Conservation (phyloP, 2,888 invertebrate species). For the Koerneria pararmatus region DNA sequence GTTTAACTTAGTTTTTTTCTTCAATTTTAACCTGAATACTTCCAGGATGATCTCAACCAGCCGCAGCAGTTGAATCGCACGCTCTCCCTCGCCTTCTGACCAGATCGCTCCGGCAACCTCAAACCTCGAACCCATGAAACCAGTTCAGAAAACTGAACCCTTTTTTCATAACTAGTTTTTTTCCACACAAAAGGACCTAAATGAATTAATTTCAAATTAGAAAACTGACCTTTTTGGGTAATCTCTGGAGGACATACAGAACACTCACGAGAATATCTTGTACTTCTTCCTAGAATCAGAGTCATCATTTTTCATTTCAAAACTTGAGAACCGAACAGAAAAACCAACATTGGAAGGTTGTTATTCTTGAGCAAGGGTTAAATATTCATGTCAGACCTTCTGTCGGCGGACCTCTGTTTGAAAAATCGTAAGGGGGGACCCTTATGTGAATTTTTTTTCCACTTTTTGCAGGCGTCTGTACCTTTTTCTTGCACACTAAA, state of each 20-base stretch:
- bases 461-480: too few species aligned
- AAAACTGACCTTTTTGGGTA: conserved; percentile 69
- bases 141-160: neutral
- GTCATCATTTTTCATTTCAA: too few species aligned
- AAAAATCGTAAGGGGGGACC: too few species aligned
- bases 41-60: conserved; percentile 48
- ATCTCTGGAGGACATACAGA: conserved; percentile 82
- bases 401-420: too few species aligned
- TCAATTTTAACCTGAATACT: conserved; percentile 41
- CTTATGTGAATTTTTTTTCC: too few species aligned
- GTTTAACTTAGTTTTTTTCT: too few species aligned
- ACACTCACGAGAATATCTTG: conserved; percentile 62
- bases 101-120: conserved; percentile 30
- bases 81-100: conserved; percentile 35
- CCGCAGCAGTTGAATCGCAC: conserved; percentile 34
- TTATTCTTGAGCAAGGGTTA: too few species aligned
- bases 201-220: conserved; percentile 21
- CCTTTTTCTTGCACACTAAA: too few species aligned
- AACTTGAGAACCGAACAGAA: too few species aligned
- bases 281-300: conserved; percentile 56
- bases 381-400: too few species aligned
- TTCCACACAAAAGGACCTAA: neutral
- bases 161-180: neutral
- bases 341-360: too few species aligned
- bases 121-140: neutral